These are phyloP conservation scores for Streblospio benedicti DNA, from an alignment of 1,140 invertebrate genomes.

Conservation along the genomic window DNA sequence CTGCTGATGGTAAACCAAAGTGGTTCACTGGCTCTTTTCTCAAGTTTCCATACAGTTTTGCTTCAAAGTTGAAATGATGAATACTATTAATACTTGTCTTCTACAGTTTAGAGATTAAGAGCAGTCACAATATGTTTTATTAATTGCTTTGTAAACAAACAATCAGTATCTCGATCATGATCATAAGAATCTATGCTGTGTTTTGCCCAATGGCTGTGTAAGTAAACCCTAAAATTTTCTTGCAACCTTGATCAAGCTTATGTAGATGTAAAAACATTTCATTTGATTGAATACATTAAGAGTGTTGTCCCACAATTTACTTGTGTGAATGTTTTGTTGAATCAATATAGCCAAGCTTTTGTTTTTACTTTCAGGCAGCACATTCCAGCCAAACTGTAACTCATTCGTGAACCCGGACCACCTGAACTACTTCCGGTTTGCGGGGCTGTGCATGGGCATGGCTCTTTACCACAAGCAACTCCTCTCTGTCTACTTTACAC, in stretches of 20 bases:
- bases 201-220: too few relatives aligned
- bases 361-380: conserved; percentile 30
- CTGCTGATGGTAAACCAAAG: conserved; percentile 78
- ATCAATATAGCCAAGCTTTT: not conserved
- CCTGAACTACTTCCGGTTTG: conserved; percentile 93
- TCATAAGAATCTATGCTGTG: too few relatives aligned
- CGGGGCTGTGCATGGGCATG: conserved; percentile 83
- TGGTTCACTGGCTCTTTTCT: conserved; percentile 88
- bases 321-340: conserved; percentile 52
- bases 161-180: too few relatives aligned
- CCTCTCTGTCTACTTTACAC: conserved; percentile 39
- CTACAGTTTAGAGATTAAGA: too few relatives aligned
- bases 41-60: too few relatives aligned
- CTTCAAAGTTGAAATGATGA: too few relatives aligned
- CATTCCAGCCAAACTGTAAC: conserved; percentile 43
- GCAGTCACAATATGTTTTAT: not conserved
- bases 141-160: not conserved
- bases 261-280: not conserved
- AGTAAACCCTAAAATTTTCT: not conserved
- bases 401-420: conserved; percentile 71
- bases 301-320: not conserved
- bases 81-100: too few relatives aligned
- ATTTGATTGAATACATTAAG: not conserved
- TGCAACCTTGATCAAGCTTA: not conserved
- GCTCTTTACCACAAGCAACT: conserved; percentile 38